phyloP scores from a whole-genome alignment of 2,113 vertebrate species.

The Hiodon tergisus region DNA sequence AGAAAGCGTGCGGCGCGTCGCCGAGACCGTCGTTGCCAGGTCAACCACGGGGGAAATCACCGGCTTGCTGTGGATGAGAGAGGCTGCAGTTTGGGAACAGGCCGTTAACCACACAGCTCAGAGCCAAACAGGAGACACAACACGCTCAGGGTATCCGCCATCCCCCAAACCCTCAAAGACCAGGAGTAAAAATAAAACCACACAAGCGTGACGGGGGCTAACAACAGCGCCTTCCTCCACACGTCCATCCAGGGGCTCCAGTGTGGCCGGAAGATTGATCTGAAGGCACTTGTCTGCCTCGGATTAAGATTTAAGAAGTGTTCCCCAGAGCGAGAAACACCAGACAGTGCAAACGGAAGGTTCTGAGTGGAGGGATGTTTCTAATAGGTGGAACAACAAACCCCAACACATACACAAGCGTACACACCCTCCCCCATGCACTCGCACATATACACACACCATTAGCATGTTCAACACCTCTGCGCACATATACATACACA shows the following conservation, averaged over 20 bases:
- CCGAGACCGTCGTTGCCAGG: neutral
- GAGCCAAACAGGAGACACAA: neutral
- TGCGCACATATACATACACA: no score
- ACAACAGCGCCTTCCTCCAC: neutral
- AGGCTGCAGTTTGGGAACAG: neutral
- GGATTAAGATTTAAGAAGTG: neutral
- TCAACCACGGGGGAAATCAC: conserved; percentile 11
- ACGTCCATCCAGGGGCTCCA: neutral
- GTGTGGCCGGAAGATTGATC: neutral
- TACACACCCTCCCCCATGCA: no score
- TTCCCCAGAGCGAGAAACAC: neutral
- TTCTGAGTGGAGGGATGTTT: no score
- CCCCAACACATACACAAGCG: no score
- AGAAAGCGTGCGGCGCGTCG: neutral
- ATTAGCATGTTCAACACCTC: no score
- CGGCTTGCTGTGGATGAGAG: neutral
- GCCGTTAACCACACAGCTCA: neutral
- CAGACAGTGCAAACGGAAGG: neutral
- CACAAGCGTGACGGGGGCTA: neutral
- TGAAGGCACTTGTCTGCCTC: neutral
- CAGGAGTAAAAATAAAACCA: neutral
- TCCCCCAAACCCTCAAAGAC: neutral
- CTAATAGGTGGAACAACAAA: no score
- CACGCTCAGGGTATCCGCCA: neutral
- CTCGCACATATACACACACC: no score